Conservation (phyloP, 2,113 vertebrate species). For the Coptodon bakossiorum region DNA sequence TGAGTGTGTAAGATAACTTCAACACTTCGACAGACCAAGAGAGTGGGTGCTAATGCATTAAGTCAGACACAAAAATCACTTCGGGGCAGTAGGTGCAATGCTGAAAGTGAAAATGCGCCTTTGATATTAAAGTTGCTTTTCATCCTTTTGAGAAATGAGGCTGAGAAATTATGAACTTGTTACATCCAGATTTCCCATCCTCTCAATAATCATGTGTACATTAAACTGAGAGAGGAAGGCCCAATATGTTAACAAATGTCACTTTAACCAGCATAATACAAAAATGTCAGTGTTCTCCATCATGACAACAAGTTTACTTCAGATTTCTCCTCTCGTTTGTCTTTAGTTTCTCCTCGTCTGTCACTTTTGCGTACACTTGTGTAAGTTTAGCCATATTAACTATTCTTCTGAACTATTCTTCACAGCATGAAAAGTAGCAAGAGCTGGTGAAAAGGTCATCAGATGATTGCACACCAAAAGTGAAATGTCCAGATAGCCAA, state of each 20-base stretch:
- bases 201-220: neutral
- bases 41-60: neutral
- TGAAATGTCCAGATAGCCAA: neutral
- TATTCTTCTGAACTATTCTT: neutral
- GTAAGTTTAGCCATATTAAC: neutral
- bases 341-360: neutral
- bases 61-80: neutral
- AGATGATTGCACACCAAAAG: neutral
- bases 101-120: neutral
- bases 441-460: neutral
- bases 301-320: neutral
- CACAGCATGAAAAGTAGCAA: neutral
- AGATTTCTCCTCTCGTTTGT: neutral
- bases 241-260: neutral
- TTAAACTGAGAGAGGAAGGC: neutral
- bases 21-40: neutral
- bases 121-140: neutral
- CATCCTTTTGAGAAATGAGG: neutral
- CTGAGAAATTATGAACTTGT: neutral
- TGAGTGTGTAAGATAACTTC: neutral
- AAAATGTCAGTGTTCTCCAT: neutral
- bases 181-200: neutral
- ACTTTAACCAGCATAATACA: neutral
- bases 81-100: neutral
- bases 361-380: accelerated